These are phyloP conservation scores for Falco biarmicus DNA, from an alignment of 2,797 vertebrate species.

Conservation along the genomic window DNA sequence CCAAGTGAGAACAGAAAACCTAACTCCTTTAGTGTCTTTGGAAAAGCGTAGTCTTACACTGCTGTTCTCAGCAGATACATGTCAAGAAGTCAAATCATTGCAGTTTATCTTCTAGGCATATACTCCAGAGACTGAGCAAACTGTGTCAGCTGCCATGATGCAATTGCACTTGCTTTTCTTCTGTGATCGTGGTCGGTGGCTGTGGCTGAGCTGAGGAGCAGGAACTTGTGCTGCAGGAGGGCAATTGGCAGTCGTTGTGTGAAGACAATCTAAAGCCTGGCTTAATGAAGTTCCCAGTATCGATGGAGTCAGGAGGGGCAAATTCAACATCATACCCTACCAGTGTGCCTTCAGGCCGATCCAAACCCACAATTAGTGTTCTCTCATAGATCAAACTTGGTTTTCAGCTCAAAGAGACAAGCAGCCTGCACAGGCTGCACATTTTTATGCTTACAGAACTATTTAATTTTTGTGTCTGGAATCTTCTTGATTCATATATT, in stretches of 20 bases:
- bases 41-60: not conserved
- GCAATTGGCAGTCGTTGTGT: not conserved
- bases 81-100: not conserved
- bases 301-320: accelerated
- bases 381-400: not conserved
- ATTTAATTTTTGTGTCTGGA: not conserved
- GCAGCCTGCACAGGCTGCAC: not conserved
- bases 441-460: not conserved
- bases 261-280: not conserved
- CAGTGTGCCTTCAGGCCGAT: not conserved
- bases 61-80: not conserved
- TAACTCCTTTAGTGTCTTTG: not conserved
- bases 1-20: not conserved
- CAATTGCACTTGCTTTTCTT: not conserved
- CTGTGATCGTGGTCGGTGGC: not conserved
- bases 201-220: not conserved
- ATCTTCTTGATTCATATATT: not conserved
- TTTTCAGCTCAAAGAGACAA: not conserved
- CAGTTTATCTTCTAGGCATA: not conserved
- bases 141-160: not conserved
- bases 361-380: not conserved
- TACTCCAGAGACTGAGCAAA: accelerated
- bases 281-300: not conserved
- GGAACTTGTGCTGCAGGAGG: not conserved
- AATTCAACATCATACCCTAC: not conserved